phyloP scores from a whole-genome alignment of 2,797 vertebrate species.

The Phataginus tricuspis region DNA sequence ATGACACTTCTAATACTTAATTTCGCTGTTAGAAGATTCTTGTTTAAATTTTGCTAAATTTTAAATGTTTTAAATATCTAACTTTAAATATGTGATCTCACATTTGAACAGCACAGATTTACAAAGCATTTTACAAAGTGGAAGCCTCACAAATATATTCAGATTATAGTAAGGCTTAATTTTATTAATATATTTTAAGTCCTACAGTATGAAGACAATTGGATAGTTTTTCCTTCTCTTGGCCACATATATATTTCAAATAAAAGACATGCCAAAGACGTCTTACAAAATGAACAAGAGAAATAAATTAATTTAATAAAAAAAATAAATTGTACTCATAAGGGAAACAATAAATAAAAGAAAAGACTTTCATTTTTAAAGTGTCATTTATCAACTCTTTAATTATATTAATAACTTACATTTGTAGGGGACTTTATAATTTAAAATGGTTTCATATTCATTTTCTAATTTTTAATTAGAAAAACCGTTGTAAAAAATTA shows the following conservation, averaged over 20 bases:
- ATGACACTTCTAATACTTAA: background rate
- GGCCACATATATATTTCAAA: background rate
- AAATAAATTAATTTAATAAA: constrained; percentile 7
- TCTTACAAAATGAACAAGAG: background rate
- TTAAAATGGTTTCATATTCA: constrained; percentile 9
- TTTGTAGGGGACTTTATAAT: background rate
- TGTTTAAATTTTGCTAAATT: background rate
- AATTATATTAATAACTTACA: constrained; percentile 13
- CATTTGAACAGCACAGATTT: background rate
- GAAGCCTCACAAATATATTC: background rate
- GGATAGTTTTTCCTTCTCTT: background rate
- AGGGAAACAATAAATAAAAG: background rate
- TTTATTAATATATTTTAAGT: constrained; percentile 17
- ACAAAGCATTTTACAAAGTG: background rate
- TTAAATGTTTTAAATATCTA: background rate
- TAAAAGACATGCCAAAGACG: constrained; percentile 3
- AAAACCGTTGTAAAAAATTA: constrained; percentile 18
- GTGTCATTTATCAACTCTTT: constrained; percentile 43
- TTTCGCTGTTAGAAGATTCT: background rate
- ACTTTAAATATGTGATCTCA: background rate
- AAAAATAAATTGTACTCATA: constrained; percentile 22
- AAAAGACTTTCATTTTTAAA: background rate
- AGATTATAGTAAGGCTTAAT: background rate
- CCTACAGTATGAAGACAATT: background rate
- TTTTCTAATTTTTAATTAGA: constrained; percentile 25